phyloP scores from a whole-genome alignment of 2,113 vertebrate species.

The Callipepla californica region DNA sequence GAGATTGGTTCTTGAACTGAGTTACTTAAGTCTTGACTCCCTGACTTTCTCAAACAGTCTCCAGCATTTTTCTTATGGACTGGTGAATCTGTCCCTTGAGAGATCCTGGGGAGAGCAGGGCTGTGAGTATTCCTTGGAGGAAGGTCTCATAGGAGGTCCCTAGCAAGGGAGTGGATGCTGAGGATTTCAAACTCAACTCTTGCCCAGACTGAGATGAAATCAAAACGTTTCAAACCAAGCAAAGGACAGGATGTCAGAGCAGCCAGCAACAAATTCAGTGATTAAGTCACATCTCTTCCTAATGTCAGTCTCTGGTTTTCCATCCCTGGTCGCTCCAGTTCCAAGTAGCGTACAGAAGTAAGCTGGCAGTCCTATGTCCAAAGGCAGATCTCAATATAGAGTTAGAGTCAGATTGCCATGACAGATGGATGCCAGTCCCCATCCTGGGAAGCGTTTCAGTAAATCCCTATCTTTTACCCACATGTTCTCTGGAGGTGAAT shows the following conservation, averaged over 20 bases:
- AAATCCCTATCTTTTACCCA: neutral
- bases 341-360: neutral
- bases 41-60: neutral
- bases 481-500: neutral
- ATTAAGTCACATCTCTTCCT: neutral
- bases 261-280: neutral
- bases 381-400: neutral
- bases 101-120: neutral
- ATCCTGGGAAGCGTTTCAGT: neutral
- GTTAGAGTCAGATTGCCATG: neutral
- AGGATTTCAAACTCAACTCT: neutral
- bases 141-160: neutral
- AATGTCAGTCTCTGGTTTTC: neutral
- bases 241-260: neutral
- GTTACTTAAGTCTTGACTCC: neutral
- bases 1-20: neutral
- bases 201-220: neutral
- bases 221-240: accelerated
- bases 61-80: neutral
- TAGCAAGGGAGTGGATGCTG: neutral
- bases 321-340: neutral
- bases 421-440: neutral
- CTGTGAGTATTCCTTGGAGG: neutral
- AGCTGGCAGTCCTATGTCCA: neutral
- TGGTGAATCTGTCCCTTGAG: neutral